Conservation (phyloP, 2,113 vertebrate species). For the Galemys pyrenaicus region DNA sequence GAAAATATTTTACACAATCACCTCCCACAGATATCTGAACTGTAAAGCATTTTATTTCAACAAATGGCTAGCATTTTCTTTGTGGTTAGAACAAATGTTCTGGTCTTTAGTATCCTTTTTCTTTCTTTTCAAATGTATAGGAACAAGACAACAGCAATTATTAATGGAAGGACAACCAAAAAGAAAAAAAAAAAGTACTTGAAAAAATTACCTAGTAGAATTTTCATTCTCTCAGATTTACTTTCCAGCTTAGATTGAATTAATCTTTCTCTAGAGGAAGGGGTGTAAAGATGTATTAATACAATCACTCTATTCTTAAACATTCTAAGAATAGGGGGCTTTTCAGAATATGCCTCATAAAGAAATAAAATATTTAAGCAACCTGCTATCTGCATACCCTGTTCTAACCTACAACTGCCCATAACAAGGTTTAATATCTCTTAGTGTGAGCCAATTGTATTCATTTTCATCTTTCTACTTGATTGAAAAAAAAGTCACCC, state of each 20-base stretch:
- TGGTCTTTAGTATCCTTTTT: not conserved
- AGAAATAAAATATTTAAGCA: slow-evolving; percentile 35
- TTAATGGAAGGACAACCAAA: not conserved
- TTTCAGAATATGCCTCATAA: not conserved
- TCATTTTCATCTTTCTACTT: slow-evolving; percentile 25
- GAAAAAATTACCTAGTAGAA: not conserved
- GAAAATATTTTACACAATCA: not conserved
- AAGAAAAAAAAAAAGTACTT: not conserved
- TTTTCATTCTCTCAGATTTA: slow-evolving; percentile 28
- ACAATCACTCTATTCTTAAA: not conserved
- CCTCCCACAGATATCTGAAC: not conserved
- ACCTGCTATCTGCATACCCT: not conserved
- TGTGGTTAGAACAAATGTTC: not conserved
- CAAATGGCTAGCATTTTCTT: not conserved
- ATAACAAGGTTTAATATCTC: not conserved
- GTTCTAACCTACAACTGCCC: not conserved
- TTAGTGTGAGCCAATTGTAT: not conserved
- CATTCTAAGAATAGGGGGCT: not conserved
- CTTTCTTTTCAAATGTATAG: not conserved
- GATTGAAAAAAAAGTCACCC: not conserved
- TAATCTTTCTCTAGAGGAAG: not conserved
- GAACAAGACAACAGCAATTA: not conserved
- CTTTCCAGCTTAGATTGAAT: not conserved
- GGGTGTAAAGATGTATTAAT: not conserved
- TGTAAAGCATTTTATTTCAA: slow-evolving; percentile 9